Conservation (phyloP, 2,113 vertebrate species). For the Caloenas nicobarica region DNA sequence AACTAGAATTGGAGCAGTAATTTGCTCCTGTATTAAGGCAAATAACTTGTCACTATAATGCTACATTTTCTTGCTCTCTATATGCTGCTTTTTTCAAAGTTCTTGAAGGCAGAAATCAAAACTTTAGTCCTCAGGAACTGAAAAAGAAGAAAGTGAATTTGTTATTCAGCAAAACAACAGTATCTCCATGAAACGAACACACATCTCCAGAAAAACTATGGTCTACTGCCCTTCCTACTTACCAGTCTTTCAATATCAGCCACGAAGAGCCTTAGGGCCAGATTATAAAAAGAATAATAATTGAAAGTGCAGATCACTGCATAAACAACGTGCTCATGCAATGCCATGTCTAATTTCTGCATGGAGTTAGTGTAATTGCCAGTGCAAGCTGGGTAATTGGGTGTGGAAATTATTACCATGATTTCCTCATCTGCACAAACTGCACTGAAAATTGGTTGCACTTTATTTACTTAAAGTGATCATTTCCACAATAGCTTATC, state of each 20-base stretch:
- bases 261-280: not conserved
- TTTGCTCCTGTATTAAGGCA: not conserved
- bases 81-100: not conserved
- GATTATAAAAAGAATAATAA: not conserved
- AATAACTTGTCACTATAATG: not conserved
- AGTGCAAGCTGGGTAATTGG: constrained; percentile 38
- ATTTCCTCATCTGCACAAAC: not conserved
- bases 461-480: not conserved
- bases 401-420: constrained; percentile 29
- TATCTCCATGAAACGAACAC: not conserved
- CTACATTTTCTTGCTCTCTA: not conserved
- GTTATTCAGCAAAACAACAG: not conserved
- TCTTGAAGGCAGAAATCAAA: not conserved
- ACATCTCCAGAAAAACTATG: not conserved
- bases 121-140: not conserved
- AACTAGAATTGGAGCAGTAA: not conserved
- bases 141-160: constrained; percentile 8
- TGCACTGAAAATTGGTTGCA: not conserved
- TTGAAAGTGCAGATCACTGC: not conserved
- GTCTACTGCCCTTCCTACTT: not conserved
- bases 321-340: not conserved
- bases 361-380: constrained; percentile 38
- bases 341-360: constrained; percentile 20
- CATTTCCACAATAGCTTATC: not conserved
- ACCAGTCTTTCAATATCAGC: not conserved